Conservation (phyloP, 35 echinoderm and acorn worm genomes). For the Chiridota heheva region DNA sequence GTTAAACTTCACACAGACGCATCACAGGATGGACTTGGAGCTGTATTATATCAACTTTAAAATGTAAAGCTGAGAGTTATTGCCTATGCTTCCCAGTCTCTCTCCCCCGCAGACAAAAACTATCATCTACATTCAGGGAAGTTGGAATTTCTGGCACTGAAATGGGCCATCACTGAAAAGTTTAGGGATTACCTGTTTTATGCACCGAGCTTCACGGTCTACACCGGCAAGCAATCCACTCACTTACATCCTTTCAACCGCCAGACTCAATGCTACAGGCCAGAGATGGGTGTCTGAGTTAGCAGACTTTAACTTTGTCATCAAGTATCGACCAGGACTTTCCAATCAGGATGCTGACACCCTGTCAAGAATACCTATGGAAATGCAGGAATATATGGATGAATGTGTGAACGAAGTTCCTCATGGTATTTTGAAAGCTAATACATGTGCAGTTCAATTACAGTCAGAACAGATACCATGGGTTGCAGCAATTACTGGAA, state of each 20-base stretch:
- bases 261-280: slow-evolving; percentile 67
- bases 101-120: slow-evolving; percentile 37
- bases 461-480: slow-evolving; percentile 7
- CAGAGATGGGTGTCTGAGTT: slow-evolving; percentile 48
- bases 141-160: slow-evolving; percentile 55
- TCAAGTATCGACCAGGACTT: slow-evolving; percentile 60
- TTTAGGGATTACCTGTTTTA: slow-evolving; percentile 58
- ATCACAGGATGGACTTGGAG: slow-evolving; percentile 33
- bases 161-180: slow-evolving; percentile 58
- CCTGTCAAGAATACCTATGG: slow-evolving; percentile 43
- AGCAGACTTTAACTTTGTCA: slow-evolving; percentile 54
- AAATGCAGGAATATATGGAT: slow-evolving; percentile 15
- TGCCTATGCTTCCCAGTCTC: slow-evolving; percentile 20
- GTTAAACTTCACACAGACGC: slow-evolving; percentile 49
- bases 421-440: background rate
- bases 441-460: slow-evolving; percentile 10
- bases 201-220: slow-evolving; percentile 48
- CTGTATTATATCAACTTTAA: slow-evolving; percentile 49
- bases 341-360: slow-evolving; percentile 54
- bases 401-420: slow-evolving; percentile 15
- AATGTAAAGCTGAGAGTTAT: slow-evolving; percentile 40
- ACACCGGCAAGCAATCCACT: slow-evolving; percentile 33
- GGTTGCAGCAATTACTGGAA: slow-evolving; percentile 32
- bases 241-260: slow-evolving; percentile 59
- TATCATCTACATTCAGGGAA: slow-evolving; percentile 47